phyloP scores from a whole-genome alignment of 2,797 vertebrate genomes.

The Sphaeramia orbicularis region DNA sequence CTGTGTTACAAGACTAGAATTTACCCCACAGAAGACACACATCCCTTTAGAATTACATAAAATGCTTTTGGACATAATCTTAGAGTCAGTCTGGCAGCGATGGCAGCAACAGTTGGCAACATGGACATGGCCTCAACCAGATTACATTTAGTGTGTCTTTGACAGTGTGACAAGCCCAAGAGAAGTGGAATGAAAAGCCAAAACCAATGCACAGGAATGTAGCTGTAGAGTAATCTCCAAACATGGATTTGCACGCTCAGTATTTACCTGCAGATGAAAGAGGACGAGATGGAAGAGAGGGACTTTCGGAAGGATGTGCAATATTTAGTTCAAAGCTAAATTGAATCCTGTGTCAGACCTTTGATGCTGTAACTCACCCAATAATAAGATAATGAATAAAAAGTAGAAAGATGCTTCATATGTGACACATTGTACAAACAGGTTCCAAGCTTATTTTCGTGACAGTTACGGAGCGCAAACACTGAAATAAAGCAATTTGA shows the following conservation, averaged over 20 bases:
- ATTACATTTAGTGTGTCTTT: conserved; percentile 69
- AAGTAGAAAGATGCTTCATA: conserved; percentile 30
- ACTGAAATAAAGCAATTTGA: too few species aligned
- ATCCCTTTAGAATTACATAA: conserved; percentile 67
- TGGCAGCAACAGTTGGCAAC: conserved; percentile 64
- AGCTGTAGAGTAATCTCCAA: conserved; percentile 58
- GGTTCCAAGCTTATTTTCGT: conserved; percentile 1
- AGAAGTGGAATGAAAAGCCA: conserved; percentile 46
- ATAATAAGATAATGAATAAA: conserved; percentile 34
- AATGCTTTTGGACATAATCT: conserved; percentile 68
- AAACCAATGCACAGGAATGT: conserved; percentile 49
- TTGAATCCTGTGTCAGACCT: conserved; percentile 25
- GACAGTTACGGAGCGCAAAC: too few species aligned
- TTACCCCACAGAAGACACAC: conserved; percentile 41
- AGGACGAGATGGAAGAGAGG: conserved; percentile 17
- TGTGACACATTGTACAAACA: background rate
- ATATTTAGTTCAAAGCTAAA: conserved; percentile 40
- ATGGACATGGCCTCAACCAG: conserved; percentile 58
- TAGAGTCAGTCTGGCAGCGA: conserved; percentile 47
- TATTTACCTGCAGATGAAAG: conserved; percentile 69
- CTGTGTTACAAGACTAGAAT: conserved; percentile 35
- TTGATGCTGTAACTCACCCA: conserved; percentile 43
- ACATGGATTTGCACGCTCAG: conserved; percentile 34
- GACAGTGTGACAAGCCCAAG: conserved; percentile 46
- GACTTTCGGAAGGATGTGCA: conserved; percentile 9